Conservation (phyloP, 2,113 vertebrate genomes). For the Pseudorectes ferrugineus region DNA sequence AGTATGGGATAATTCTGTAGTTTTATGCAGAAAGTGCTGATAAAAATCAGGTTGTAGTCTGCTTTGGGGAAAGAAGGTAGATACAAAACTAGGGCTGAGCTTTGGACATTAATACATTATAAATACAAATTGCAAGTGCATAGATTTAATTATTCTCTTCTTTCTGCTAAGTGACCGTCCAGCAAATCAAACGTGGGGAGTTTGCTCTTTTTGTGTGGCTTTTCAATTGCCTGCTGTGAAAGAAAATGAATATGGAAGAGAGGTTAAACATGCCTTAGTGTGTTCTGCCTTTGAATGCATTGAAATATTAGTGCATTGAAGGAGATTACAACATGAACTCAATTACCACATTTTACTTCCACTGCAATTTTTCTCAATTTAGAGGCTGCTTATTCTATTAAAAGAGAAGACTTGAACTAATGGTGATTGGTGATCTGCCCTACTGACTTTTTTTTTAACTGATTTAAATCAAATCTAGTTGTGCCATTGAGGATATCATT, state of each 20-base stretch:
- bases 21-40: neutral
- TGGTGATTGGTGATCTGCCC: conserved; percentile 29
- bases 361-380: conserved; percentile 51
- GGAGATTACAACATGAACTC: conserved; percentile 13
- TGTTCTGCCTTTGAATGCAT: neutral
- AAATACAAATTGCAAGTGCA: neutral
- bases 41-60: neutral
- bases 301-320: neutral
- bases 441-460: neutral
- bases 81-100: neutral
- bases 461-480: conserved; percentile 9
- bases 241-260: neutral
- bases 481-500: neutral
- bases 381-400: conserved; percentile 31
- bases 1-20: neutral
- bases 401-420: conserved; percentile 8
- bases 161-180: neutral
- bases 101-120: neutral
- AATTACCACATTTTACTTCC: conserved; percentile 17
- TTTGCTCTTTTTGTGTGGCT: neutral
- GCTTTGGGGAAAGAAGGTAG: neutral
- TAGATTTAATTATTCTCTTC: neutral
- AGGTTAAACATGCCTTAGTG: neutral
- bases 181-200: neutral
- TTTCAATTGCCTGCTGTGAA: neutral